Evolutionary conservation across 2,888 invertebrate species (phyloP).

Genomic region (Drosophila austrosaltans): DNA sequence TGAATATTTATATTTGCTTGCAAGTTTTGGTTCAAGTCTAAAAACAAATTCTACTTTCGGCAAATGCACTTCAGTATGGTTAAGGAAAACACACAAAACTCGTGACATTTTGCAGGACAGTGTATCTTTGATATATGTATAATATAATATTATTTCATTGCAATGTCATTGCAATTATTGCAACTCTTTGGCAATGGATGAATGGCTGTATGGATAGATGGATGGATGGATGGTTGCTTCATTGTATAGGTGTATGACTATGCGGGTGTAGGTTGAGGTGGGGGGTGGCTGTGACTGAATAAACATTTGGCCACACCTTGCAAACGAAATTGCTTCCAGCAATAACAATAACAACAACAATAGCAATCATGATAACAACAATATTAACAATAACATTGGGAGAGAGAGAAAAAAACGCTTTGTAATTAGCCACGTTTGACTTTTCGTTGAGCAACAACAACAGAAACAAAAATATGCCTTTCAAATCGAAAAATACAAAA

Average conservation of each 20-base stretch:
- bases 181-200: slow-evolving; percentile 26
- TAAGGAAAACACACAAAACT: too few relatives aligned
- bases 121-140: not conserved
- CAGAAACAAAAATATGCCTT: slow-evolving; percentile 64
- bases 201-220: not conserved
- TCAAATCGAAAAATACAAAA: slow-evolving; percentile 55
- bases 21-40: too few relatives aligned
- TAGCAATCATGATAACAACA: slow-evolving; percentile 23
- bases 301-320: slow-evolving; percentile 65
- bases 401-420: slow-evolving; percentile 30
- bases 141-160: not conserved
- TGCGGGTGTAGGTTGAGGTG: too few relatives aligned
- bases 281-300: slow-evolving; percentile 43
- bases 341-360: slow-evolving; percentile 38
- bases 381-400: slow-evolving; percentile 14
- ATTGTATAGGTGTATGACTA: slow-evolving; percentile 9
- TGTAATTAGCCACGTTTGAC: slow-evolving; percentile 72
- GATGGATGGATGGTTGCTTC: slow-evolving; percentile 10
- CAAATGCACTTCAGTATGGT: not conserved
- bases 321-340: slow-evolving; percentile 45
- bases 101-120: not conserved
- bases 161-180: slow-evolving; percentile 32
- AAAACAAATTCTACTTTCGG: too few relatives aligned
- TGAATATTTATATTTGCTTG: too few relatives aligned
- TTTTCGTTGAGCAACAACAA: slow-evolving; percentile 56